Conservation (phyloP, 2,113 vertebrate species). For the Chamaetylas fuelleborni region DNA sequence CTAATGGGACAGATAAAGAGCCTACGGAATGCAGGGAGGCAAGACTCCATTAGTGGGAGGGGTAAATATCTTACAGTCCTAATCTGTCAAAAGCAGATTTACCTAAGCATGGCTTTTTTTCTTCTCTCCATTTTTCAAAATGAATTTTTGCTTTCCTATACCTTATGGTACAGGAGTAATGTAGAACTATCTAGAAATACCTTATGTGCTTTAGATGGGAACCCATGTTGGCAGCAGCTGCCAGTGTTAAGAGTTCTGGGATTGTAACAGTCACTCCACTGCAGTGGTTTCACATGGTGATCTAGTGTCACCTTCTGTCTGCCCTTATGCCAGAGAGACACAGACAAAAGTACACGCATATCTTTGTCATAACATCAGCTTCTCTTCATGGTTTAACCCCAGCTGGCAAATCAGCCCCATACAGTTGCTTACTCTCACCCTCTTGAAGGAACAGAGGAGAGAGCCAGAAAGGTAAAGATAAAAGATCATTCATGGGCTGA, state of each 20-base stretch:
- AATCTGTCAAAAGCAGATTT: not conserved
- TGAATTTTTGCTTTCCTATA: not conserved
- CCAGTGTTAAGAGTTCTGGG: fast-evolving
- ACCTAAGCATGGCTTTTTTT: not conserved
- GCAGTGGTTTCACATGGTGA: not conserved
- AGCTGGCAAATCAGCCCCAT: not conserved
- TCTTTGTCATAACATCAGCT: not conserved
- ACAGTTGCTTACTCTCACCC: not conserved
- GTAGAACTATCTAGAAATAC: not conserved
- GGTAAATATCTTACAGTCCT: not conserved
- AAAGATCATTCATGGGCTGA: not conserved
- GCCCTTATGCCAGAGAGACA: not conserved
- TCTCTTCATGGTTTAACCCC: not conserved
- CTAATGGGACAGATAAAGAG: not conserved
- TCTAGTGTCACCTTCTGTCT: not conserved
- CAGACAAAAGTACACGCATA: not conserved
- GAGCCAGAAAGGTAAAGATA: not conserved
- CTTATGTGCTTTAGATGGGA: not conserved
- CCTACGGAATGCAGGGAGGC: not conserved
- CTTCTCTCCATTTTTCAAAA: not conserved
- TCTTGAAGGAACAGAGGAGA: not conserved
- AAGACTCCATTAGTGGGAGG: not conserved
- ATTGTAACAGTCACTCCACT: not conserved
- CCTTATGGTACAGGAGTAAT: not conserved
- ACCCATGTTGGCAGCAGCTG: not conserved